These are phyloP conservation scores for Melinaea marsaeus DNA, from an alignment of 2,888 invertebrate genomes.

Conservation along the genomic window DNA sequence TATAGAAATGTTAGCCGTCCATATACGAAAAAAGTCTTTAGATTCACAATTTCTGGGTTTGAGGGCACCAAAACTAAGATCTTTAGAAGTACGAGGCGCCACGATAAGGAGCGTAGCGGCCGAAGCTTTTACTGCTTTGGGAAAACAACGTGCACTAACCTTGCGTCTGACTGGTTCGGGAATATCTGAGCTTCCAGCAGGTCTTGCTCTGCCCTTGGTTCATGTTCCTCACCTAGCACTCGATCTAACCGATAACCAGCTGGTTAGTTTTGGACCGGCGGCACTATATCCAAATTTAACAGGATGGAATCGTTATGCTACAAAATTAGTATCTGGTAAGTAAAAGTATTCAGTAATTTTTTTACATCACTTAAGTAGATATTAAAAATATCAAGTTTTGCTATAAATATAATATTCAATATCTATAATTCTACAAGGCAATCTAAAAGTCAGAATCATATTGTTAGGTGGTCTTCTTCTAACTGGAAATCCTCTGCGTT, in stretches of 20 bases:
- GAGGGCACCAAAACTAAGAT: slow-evolving; percentile 84
- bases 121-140: slow-evolving; percentile 83
- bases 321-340: slow-evolving; percentile 86
- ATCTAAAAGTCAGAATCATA: not conserved
- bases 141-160: slow-evolving; percentile 82
- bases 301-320: slow-evolving; percentile 89
- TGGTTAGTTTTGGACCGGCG: slow-evolving; percentile 84
- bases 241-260: slow-evolving; percentile 86
- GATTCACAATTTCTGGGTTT: slow-evolving; percentile 83
- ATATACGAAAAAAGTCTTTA: slow-evolving; percentile 81
- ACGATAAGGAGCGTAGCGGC: slow-evolving; percentile 81
- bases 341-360: not conserved
- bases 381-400: too few species aligned
- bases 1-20: slow-evolving; percentile 62
- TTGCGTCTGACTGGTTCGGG: slow-evolving; percentile 84
- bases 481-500: slow-evolving; percentile 87
- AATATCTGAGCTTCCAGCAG: slow-evolving; percentile 84
- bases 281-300: slow-evolving; percentile 88
- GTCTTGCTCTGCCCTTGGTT: slow-evolving; percentile 82
- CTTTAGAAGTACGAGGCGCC: slow-evolving; percentile 85
- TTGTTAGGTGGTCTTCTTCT: slow-evolving; percentile 82
- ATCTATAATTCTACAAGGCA: not conserved
- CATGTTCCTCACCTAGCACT: slow-evolving; percentile 86
- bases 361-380: too few species aligned
- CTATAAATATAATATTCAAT: not conserved